These are phyloP conservation scores for Aphaenogaster rudis DNA, from an alignment of 1,140 invertebrate species.

Conservation along the genomic window DNA sequence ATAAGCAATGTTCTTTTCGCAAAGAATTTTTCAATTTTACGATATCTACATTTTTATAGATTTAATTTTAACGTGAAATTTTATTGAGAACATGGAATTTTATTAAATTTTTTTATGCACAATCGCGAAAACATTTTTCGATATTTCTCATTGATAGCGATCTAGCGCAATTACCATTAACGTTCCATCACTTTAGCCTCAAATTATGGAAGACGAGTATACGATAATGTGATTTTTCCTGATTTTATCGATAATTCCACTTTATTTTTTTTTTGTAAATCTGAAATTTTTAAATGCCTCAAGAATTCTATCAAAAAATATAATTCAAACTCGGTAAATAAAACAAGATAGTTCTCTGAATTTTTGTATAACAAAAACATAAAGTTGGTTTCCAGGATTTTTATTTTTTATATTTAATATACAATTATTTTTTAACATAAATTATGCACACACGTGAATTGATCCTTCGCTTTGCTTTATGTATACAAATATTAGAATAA, in stretches of 20 bases:
- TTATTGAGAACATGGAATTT: background rate
- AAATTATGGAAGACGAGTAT: constrained; percentile 12
- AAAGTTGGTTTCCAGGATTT: background rate
- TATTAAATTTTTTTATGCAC: background rate
- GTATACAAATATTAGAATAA: background rate
- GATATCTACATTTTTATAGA: background rate
- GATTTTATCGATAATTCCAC: constrained; percentile 15
- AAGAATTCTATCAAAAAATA: background rate
- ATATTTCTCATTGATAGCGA: constrained; percentile 2
- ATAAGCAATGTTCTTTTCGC: background rate
- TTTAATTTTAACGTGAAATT: constrained; percentile 17
- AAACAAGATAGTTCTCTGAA: background rate
- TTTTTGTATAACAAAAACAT: background rate
- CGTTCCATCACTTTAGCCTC: background rate
- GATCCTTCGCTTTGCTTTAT: background rate
- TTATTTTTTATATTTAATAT: background rate
- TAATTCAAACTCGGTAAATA: background rate
- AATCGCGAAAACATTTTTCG: background rate
- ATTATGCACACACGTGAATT: background rate
- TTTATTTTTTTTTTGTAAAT: background rate
- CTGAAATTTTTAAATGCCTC: background rate
- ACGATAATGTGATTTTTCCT: background rate
- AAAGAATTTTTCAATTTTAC: background rate
- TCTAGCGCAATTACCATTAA: background rate
- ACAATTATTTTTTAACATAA: background rate